Base-by-base conservation (phyloP, 2,797 vertebrate genomes). In the Acrossocheilus wenchowensis region DNA sequence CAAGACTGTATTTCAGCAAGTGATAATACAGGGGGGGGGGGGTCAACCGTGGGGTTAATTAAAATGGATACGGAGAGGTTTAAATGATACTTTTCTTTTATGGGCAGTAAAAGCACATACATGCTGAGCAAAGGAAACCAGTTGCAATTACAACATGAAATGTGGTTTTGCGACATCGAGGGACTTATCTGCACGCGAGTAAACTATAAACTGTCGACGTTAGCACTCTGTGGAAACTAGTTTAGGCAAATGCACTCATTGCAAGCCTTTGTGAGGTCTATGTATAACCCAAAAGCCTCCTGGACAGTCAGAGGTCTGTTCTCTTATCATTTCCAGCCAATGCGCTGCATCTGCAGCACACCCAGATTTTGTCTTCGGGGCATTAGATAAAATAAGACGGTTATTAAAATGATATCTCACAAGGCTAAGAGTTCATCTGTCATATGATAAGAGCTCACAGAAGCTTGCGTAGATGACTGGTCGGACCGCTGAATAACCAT, bases 401-500 rank as follows among this genome's bases (percentile, higher is more conserved):
- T 85, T 85, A 78, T 79, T 80, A 72, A 72, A 80, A 80, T 30
- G 26, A 85, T 85, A 80, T 85, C 75, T 79, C 39, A 19, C 75
- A 78, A 71, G 74, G 74, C 52, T 72, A 73, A 64, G 77, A 80
- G 84, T 80, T 80, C 77, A 80, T 80, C 84, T 60, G 77, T 80
- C 84, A 69, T 78, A 26, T 48, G 77, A 54, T 64, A 71, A 78
- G 39, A 78, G 19, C 75, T 85, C 77, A 72, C 66, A 85, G 52
- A 71, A 72, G 26, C 77, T 39, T 36, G 30, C 36, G 81, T 23
- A 78, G 81, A 85, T 86, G 69, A 88, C 73, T 82, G 54, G 78
- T 86, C 86, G 68, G 84, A 78, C 89, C 60, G 81, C 85, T 9
- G 71, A 88, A 84, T 89, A 90, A 90, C 86, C 90, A 89, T 92